phyloP scores from a whole-genome alignment of 2,888 invertebrate genomes.

The Parnassius orleans region DNA sequence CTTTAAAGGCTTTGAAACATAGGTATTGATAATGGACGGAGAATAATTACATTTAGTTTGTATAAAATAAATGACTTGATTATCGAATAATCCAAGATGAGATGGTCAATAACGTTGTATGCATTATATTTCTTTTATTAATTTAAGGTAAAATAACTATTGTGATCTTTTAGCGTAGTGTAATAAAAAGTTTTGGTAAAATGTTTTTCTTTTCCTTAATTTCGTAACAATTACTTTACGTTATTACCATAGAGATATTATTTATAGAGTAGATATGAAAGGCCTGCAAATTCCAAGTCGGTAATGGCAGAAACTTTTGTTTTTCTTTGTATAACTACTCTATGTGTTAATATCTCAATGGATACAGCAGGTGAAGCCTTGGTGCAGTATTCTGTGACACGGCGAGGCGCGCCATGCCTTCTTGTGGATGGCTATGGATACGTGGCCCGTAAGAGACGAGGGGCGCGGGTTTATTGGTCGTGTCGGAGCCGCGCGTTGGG shows the following conservation, averaged over 20 bases:
- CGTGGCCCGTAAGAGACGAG: conserved; percentile 69
- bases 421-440: conserved; percentile 62
- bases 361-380: conserved; percentile 40
- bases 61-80: conserved; percentile 26
- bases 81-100: conserved; percentile 3
- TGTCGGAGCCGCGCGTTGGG: conserved; percentile 58
- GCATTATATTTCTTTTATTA: conserved; percentile 15
- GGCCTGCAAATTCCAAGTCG: not conserved
- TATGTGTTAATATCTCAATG: conserved; percentile 13
- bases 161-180: conserved; percentile 35
- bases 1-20: not conserved
- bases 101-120: conserved; percentile 11
- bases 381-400: conserved; percentile 67
- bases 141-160: conserved; percentile 25
- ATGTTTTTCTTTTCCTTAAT: conserved; percentile 14
- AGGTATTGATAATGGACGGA: not conserved
- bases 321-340: not conserved
- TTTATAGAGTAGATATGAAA: not conserved
- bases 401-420: conserved; percentile 69
- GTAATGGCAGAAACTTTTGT: too few relatives aligned
- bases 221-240: not conserved
- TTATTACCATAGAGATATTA: conserved; percentile 1
- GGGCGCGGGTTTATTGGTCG: conserved; percentile 69
- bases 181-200: conserved; percentile 31
- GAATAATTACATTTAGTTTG: not conserved